phyloP scores from a whole-genome alignment of 2,888 invertebrate species.

The Strigamia maritima region DNA sequence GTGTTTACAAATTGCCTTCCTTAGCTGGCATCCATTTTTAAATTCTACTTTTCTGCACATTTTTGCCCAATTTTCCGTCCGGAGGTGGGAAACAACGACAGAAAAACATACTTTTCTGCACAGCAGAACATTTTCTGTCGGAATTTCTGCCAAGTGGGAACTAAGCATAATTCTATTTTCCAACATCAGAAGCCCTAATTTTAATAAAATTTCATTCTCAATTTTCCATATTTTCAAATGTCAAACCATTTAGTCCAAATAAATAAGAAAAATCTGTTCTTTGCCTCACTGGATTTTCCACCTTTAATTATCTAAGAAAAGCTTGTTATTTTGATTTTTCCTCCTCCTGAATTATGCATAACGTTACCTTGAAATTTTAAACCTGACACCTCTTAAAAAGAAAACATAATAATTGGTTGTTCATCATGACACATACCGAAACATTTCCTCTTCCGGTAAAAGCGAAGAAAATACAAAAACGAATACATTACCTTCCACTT shows the following conservation, averaged over 20 bases:
- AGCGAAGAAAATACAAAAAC: not conserved
- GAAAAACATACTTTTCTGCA: no score
- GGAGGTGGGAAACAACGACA: no score
- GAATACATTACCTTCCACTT: not conserved
- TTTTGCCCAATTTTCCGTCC: no score
- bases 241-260: not conserved
- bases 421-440: not conserved
- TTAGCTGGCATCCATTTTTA: no score
- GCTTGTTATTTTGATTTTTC: not conserved
- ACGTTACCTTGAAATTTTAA: not conserved
- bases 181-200: no score
- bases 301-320: not conserved
- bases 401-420: not conserved
- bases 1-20: no score
- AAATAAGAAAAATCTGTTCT: not conserved
- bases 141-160: no score
- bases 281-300: not conserved
- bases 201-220: no score
- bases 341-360: not conserved
- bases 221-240: no score
- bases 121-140: no score
- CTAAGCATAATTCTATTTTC: no score
- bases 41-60: no score
- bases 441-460: slow-evolving; percentile 20
- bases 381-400: slow-evolving; percentile 1